phyloP scores from a whole-genome alignment of 1,140 invertebrate species.

The Camponotus pennsylvanicus region DNA sequence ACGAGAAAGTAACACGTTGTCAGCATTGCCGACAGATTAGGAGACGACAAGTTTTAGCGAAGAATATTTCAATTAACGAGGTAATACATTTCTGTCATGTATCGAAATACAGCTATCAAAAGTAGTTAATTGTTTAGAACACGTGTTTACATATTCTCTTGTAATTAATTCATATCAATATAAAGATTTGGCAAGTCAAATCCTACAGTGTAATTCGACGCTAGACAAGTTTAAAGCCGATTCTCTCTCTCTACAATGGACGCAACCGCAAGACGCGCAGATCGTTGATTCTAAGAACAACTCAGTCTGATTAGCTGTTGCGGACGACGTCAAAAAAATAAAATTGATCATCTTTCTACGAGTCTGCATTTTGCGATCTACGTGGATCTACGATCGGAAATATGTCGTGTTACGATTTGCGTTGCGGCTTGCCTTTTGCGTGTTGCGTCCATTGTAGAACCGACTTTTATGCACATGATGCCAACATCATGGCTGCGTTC shows the following conservation, averaged over 20 bases:
- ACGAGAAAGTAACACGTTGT: not conserved
- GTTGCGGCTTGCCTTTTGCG: too few relatives aligned
- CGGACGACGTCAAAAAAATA: too few relatives aligned
- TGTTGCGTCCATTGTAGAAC: too few relatives aligned
- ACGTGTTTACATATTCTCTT: not conserved
- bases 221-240: not conserved
- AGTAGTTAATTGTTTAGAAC: not conserved
- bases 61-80: not conserved
- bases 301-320: too few relatives aligned
- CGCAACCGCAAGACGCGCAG: too few relatives aligned
- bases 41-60: not conserved
- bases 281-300: too few relatives aligned
- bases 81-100: not conserved
- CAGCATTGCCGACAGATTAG: slow-evolving; percentile 4
- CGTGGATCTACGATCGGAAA: too few relatives aligned
- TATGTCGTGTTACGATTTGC: too few relatives aligned
- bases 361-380: too few relatives aligned
- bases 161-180: not conserved
- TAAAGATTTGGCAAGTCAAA: not conserved
- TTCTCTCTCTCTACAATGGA: too few relatives aligned
- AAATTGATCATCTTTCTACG: too few relatives aligned
- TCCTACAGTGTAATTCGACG: not conserved
- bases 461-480: not conserved
- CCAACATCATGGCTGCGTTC: not conserved
- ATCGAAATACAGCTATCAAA: not conserved